Conservation (phyloP, 2,113 vertebrate species). For the Pollimyrus isidori region DNA sequence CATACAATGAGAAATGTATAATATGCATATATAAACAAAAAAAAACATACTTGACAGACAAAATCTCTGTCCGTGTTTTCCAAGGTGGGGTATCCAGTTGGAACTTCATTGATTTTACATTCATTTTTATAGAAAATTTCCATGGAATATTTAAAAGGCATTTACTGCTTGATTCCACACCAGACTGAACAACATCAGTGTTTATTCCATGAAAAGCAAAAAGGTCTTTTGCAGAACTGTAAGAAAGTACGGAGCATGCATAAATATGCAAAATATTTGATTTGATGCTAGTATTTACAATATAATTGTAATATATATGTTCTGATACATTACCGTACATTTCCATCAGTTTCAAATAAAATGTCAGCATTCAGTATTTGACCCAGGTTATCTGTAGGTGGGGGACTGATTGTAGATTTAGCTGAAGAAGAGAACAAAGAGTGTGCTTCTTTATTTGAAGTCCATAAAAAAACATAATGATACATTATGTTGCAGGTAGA, state of each 20-base stretch:
- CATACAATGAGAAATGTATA: not conserved
- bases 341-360: slow-evolving; percentile 52
- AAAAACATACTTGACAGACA: slow-evolving; percentile 47
- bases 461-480: not conserved
- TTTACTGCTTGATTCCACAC: slow-evolving; percentile 49
- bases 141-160: slow-evolving; percentile 41
- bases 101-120: slow-evolving; percentile 39
- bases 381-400: slow-evolving; percentile 37
- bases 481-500: not conserved
- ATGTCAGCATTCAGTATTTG: slow-evolving; percentile 52
- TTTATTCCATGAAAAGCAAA: slow-evolving; percentile 61
- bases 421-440: slow-evolving; percentile 36
- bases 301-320: not conserved
- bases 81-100: slow-evolving; percentile 45
- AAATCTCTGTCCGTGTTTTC: slow-evolving; percentile 41
- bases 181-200: slow-evolving; percentile 60
- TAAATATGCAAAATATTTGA: not conserved
- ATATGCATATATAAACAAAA: not conserved
- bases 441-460: not conserved
- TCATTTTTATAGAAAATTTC: slow-evolving; percentile 48
- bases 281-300: not conserved
- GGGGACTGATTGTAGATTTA: slow-evolving; percentile 46
- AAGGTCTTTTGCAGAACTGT: slow-evolving; percentile 50
- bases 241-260: slow-evolving; percentile 2
- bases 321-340: slow-evolving; percentile 48